Evolutionary conservation across 2,888 invertebrate genomes (phyloP).

Genomic region (Cinara cedri): DNA sequence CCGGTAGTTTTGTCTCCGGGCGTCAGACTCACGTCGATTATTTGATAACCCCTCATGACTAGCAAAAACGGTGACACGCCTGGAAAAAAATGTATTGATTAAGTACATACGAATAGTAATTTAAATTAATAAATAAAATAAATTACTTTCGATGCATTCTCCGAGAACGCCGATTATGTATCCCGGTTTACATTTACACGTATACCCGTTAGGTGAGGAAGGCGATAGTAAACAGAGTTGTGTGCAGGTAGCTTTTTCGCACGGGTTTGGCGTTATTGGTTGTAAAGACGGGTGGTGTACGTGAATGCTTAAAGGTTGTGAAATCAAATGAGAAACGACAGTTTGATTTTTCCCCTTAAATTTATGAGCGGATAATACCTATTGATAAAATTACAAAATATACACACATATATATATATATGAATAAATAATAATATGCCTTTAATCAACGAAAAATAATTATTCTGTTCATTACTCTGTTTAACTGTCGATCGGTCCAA

Average conservation of each 20-base stretch:
- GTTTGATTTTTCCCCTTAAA: slow-evolving; percentile 90
- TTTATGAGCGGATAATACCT: slow-evolving; percentile 81
- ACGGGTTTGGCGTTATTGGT: slow-evolving; percentile 79
- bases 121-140: background rate
- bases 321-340: slow-evolving; percentile 91
- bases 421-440: too few species aligned
- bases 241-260: slow-evolving; percentile 76
- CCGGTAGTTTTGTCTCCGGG: slow-evolving; percentile 79
- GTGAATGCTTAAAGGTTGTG: slow-evolving; percentile 92
- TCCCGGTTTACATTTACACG: slow-evolving; percentile 92
- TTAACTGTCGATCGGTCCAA: slow-evolving; percentile 94
- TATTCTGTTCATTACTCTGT: slow-evolving; percentile 69
- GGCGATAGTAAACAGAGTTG: slow-evolving; percentile 93
- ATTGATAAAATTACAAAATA: background rate
- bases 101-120: background rate
- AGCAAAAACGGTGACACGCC: slow-evolving; percentile 89
- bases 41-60: slow-evolving; percentile 87
- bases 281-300: slow-evolving; percentile 95
- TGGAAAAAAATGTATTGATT: slow-evolving; percentile 50
- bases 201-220: slow-evolving; percentile 71
- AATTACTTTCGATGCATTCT: slow-evolving; percentile 66
- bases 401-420: too few species aligned
- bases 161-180: slow-evolving; percentile 71
- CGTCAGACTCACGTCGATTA: slow-evolving; percentile 81
- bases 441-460: too few species aligned